Evolutionary conservation across 2,113 vertebrate species (phyloP), one percentile per base, ranked within the genome.

Genomic region (Halichoerus grypus): DNA sequence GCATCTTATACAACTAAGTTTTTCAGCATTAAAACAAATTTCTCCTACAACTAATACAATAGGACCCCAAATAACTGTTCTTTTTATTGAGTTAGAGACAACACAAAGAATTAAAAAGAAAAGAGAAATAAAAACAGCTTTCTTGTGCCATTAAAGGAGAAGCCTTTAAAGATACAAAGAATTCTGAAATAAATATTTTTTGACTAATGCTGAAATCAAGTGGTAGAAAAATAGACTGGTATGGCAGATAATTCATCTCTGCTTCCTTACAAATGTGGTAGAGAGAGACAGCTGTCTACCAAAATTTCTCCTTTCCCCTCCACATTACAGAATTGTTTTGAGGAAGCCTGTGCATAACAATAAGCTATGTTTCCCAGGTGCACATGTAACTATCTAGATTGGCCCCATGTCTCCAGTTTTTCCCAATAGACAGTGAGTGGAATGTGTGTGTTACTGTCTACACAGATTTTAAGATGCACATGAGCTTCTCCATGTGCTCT

Each of bases 11-110:
- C 33, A 53, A 65, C 26, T 59, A 84, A 53, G 14, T 36, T 92
- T 49, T 95, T 92, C n/a, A 80, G 15, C 67, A 87, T 87, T 26
- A 82, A 90, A 72, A 92, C 9, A 72, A 83, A 57, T 49, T 53
- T 55, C 2, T 92, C 93, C 95, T 67, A 71, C 5, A 91, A 46
- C 36, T 88, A 77, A 82, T 39, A 88, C 2, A 87, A 59, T 22
- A 94, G 4, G 42, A 90, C 7, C 26, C 7, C 26, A 59, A 81
- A 81, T 4, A 65, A 51, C 39, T 86, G 5, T 51, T 88, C 13
- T 49, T 57, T 10, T 89, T 79, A 36, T 33, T 88, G 14, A 76
- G 28, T 67, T 81, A 82, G 16, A 94, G 15, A 59, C 9, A 94
- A 91, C 33, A 86, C 16, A 87, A 93, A 77, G 49, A 28, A 92